phyloP scores from a whole-genome alignment of 35 echinoderm and acorn worm species.

The Ptychodera flava region DNA sequence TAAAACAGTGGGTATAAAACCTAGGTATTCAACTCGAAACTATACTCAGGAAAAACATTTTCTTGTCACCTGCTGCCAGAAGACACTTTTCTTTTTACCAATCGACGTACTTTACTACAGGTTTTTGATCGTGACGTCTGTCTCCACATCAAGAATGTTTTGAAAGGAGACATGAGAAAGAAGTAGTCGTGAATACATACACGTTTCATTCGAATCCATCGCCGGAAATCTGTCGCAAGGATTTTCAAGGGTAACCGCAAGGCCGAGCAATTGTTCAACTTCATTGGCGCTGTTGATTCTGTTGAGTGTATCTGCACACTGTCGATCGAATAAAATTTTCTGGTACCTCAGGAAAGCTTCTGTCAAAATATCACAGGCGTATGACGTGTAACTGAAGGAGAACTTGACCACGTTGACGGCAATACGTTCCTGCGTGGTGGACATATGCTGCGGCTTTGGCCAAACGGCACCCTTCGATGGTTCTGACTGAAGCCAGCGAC shows the following conservation, averaged over 20 bases:
- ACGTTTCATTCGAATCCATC: background rate
- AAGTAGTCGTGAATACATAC: too few relatives aligned
- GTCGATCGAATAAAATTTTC: background rate
- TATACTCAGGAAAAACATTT: too few relatives aligned
- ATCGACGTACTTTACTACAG: too few relatives aligned
- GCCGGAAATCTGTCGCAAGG: background rate
- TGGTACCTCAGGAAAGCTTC: background rate
- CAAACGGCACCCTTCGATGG: conserved; percentile 49
- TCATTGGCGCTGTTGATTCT: background rate
- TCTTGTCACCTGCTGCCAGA: too few relatives aligned
- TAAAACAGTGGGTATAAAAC: too few relatives aligned
- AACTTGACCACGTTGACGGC: background rate
- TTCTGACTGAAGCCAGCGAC: too few relatives aligned
- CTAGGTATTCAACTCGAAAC: too few relatives aligned
- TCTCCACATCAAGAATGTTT: too few relatives aligned
- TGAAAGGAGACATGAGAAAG: too few relatives aligned
- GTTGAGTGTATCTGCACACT: background rate
- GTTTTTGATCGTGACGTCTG: too few relatives aligned
- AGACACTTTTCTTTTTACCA: too few relatives aligned
- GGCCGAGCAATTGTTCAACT: background rate
- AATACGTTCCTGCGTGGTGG: conserved; percentile 5
- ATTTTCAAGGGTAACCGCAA: background rate
- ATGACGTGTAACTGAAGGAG: background rate
- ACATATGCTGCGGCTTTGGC: conserved; percentile 54
- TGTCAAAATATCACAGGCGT: background rate